phyloP scores from a whole-genome alignment of 2,888 invertebrate species.

The Eupithecia subfuscata region DNA sequence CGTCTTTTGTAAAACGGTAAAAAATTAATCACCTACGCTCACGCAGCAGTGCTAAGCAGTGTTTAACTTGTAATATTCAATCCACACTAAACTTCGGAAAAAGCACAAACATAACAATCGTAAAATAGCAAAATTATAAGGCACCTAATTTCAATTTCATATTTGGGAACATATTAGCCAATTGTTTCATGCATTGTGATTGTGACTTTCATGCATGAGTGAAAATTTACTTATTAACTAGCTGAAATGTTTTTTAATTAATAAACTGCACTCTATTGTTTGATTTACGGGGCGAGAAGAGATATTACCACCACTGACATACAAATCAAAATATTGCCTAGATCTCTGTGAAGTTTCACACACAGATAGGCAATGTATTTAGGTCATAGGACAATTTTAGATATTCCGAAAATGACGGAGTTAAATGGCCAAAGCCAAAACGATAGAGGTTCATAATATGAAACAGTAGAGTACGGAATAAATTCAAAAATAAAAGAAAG shows the following conservation, averaged over 20 bases:
- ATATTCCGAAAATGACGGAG: background rate
- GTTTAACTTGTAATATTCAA: background rate
- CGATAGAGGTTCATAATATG: background rate
- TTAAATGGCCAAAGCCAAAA: background rate
- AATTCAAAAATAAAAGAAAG: background rate
- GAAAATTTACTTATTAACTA: background rate
- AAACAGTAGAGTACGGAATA: background rate
- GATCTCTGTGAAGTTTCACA: background rate
- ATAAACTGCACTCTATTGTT: background rate
- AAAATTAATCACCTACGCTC: background rate
- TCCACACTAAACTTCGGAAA: background rate
- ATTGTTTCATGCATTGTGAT: background rate
- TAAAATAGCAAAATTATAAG: background rate
- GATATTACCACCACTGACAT: background rate
- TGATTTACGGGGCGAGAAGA: background rate
- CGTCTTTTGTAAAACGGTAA: background rate
- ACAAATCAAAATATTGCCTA: background rate
- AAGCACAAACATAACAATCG: background rate
- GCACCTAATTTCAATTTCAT: background rate
- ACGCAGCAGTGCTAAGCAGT: background rate
- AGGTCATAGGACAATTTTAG: background rate
- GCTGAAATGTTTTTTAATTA: slow-evolving; percentile 2
- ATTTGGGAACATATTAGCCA: background rate
- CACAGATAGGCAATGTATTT: background rate
- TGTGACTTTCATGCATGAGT: background rate